Percentiles rank a stretch among this genome's conserved stretches.
Evolutionary conservation across 2,113 vertebrate genomes (phyloP).

Genomic region (Haliaeetus leucogaster): DNA sequence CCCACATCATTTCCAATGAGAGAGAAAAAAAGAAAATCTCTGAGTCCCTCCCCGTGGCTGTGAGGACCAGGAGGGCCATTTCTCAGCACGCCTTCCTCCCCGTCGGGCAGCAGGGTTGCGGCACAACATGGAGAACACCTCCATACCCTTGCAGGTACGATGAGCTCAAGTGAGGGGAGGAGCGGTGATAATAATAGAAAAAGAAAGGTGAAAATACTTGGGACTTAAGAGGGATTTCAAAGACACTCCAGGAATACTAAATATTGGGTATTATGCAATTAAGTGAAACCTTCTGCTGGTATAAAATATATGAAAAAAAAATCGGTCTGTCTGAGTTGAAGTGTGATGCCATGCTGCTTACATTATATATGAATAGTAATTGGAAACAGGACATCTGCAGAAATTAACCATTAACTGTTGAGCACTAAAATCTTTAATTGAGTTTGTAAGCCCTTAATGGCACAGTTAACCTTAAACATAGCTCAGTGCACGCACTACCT

Average conservation of each 20-base stretch:
- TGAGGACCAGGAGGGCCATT: background rate
- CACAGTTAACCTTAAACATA: constrained; percentile 42
- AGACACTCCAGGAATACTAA: constrained; percentile 23
- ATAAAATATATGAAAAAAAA: background rate
- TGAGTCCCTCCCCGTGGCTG: background rate
- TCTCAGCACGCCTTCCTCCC: background rate
- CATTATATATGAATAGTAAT: constrained; percentile 53
- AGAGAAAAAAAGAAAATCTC: background rate
- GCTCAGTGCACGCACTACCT: background rate
- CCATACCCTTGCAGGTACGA: background rate
- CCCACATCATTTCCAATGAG: background rate
- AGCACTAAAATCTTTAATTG: constrained; percentile 65
- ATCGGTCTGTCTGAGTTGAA: background rate
- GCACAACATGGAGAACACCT: background rate
- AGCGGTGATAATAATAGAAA: background rate
- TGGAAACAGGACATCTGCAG: constrained; percentile 64
- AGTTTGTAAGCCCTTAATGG: constrained; percentile 63
- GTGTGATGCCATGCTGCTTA: constrained; percentile 55
- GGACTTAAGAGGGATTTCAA: constrained; percentile 4
- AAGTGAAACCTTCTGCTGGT: constrained; percentile 34
- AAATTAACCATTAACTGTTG: constrained; percentile 53
- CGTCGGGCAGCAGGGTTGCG: fast-evolving
- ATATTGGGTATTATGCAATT: background rate
- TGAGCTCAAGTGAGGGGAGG: background rate
- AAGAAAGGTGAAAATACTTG: constrained; percentile 26